These are phyloP conservation scores for Pagetopsis macropterus DNA, from an alignment of 2,797 vertebrate species.

Conservation along the genomic window DNA sequence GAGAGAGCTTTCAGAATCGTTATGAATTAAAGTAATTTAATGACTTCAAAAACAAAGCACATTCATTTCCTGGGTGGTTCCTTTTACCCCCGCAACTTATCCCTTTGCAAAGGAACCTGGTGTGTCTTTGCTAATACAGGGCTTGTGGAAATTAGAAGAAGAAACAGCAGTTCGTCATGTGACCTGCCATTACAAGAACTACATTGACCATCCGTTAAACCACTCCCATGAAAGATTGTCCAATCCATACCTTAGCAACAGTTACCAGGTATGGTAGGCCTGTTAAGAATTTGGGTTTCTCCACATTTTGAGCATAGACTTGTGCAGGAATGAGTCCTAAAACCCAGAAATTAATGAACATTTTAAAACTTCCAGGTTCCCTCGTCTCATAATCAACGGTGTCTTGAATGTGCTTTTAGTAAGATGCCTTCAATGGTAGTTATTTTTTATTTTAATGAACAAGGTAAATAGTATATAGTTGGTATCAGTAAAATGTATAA, in stretches of 20 bases:
- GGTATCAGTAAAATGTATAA: too few species aligned
- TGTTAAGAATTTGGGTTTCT: not conserved
- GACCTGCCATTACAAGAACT: slow-evolving; percentile 4
- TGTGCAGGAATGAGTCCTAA: too few species aligned
- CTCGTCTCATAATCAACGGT: too few species aligned
- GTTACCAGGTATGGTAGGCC: not conserved
- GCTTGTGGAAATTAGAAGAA: slow-evolving; percentile 5
- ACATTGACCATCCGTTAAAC: not conserved
- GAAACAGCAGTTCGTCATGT: not conserved
- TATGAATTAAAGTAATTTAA: slow-evolving; percentile 81
- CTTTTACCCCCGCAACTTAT: slow-evolving; percentile 51
- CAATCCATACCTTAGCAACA: not conserved
- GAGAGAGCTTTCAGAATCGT: slow-evolving; percentile 74
- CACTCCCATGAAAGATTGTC: not conserved
- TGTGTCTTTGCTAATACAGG: slow-evolving; percentile 22
- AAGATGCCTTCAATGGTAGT: too few species aligned
- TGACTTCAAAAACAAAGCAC: slow-evolving; percentile 78
- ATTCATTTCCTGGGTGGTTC: slow-evolving; percentile 68
- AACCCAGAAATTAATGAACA: too few species aligned
- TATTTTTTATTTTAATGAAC: too few species aligned
- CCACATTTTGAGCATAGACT: not conserved
- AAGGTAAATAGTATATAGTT: too few species aligned
- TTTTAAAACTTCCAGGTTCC: too few species aligned
- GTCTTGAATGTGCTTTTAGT: too few species aligned
- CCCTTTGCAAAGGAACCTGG: slow-evolving; percentile 37